These are phyloP conservation scores for Heterohyrax brucei DNA, from an alignment of 2,797 vertebrate species.

Conservation along the genomic window DNA sequence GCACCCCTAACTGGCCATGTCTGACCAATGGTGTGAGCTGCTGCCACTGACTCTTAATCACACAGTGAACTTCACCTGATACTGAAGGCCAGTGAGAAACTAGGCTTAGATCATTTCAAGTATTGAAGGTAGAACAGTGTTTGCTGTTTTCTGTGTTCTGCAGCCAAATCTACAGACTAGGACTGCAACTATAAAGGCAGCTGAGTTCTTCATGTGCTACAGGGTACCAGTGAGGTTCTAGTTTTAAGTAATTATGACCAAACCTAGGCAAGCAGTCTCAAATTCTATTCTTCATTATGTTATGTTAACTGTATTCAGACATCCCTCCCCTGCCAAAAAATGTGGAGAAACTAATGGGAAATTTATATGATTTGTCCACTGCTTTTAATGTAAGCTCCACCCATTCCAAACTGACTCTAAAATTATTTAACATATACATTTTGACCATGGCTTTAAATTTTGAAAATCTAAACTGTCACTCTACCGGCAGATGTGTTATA, in stretches of 20 bases:
- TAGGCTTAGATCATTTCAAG: background rate
- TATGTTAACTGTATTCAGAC: conserved; percentile 5
- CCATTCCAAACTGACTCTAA: background rate
- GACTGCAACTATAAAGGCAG: background rate
- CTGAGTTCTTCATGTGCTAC: background rate
- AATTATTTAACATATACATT: conserved; percentile 29
- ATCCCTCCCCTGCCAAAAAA: background rate
- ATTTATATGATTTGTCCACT: background rate
- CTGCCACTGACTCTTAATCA: background rate
- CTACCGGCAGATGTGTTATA: background rate
- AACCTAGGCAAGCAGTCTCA: background rate
- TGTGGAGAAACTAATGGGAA: background rate
- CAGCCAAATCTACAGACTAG: background rate
- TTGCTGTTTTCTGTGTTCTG: conserved; percentile 33
- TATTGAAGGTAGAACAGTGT: background rate
- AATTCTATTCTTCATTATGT: background rate
- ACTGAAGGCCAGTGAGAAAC: background rate
- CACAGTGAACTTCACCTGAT: background rate
- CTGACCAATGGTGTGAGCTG: background rate
- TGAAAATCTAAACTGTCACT: conserved; percentile 30
- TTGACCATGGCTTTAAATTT: conserved; percentile 20
- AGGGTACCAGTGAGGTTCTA: background rate
- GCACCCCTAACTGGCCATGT: background rate
- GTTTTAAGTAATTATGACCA: background rate
- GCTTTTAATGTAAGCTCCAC: conserved; percentile 14